phyloP scores from a whole-genome alignment of 2,113 vertebrate species.

The Scomber scombrus region DNA sequence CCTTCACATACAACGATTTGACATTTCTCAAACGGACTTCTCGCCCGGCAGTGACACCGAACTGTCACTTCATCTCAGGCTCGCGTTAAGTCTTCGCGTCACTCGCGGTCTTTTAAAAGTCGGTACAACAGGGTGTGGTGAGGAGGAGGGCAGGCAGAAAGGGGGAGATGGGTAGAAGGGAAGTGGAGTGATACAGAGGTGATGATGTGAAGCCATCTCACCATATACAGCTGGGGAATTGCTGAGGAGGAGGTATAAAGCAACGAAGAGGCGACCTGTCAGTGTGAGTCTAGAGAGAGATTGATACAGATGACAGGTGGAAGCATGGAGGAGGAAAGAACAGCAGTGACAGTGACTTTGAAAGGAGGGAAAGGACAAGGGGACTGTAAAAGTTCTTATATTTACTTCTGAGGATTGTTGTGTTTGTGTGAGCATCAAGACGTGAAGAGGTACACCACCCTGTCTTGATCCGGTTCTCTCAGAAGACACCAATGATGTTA shows the following conservation, averaged over 20 bases:
- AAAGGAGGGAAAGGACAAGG: neutral
- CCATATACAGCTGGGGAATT: slow-evolving; percentile 9
- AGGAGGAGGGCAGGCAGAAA: neutral
- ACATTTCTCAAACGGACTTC: slow-evolving; percentile 58
- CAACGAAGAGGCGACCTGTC: slow-evolving; percentile 39
- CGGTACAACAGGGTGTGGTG: slow-evolving; percentile 21
- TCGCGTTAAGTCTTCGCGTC: slow-evolving; percentile 25
- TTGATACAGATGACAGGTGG: slow-evolving; percentile 35
- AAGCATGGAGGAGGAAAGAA: slow-evolving; percentile 17
- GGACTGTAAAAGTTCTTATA: neutral
- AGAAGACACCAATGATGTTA: neutral
- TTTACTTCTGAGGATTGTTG: neutral
- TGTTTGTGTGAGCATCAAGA: neutral
- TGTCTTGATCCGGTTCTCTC: neutral
- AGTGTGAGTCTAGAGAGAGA: slow-evolving; percentile 17
- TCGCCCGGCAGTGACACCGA: slow-evolving; percentile 43
- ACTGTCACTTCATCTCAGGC: slow-evolving; percentile 55
- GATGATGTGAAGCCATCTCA: slow-evolving; percentile 20
- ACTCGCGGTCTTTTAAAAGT: slow-evolving; percentile 39
- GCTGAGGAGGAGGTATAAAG: slow-evolving; percentile 21
- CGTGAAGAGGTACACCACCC: neutral
- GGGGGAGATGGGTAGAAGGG: slow-evolving; percentile 1
- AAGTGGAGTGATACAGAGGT: slow-evolving; percentile 6
- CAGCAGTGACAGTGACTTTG: slow-evolving; percentile 18
- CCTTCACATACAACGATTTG: slow-evolving; percentile 49